phyloP scores from a whole-genome alignment of 2,113 vertebrate genomes.

The Thymallus thymallus region DNA sequence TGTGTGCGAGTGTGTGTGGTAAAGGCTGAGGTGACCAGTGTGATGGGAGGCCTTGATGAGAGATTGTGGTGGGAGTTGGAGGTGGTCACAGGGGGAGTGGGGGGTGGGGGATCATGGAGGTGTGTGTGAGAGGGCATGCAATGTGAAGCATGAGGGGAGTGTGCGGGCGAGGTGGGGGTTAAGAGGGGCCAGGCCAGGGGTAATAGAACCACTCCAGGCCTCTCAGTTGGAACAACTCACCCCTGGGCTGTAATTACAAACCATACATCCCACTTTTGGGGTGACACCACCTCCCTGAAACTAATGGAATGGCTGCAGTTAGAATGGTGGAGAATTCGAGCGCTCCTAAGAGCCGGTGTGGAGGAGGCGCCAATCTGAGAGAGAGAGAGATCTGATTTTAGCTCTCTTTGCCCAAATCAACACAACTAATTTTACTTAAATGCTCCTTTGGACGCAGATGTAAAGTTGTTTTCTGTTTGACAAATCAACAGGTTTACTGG shows the following conservation, averaged over 20 bases:
- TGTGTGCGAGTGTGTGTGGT: conserved; percentile 31
- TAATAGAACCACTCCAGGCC: conserved; percentile 68
- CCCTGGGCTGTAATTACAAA: conserved; percentile 76
- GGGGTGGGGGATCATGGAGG: background rate
- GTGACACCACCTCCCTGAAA: conserved; percentile 72
- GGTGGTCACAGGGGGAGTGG: background rate
- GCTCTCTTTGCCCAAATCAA: conserved; percentile 66
- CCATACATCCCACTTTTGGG: conserved; percentile 81
- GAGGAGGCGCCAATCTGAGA: no score
- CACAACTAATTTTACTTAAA: conserved; percentile 69
- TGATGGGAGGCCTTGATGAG: no score
- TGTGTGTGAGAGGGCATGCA: background rate
- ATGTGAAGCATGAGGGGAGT: conserved; percentile 11
- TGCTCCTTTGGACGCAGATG: no score
- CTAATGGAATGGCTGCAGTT: conserved; percentile 57
- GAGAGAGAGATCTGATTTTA: conserved; percentile 63
- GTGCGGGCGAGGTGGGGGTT: conserved; percentile 28
- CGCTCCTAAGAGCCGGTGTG: conserved; percentile 53
- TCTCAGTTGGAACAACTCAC: conserved; percentile 72
- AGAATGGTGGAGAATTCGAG: conserved; percentile 64
- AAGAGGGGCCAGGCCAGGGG: conserved; percentile 49
- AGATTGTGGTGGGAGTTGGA: no score
- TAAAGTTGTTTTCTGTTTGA: conserved; percentile 42
- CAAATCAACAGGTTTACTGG: conserved; percentile 71
- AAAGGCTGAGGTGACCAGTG: conserved; percentile 5